A percentile compares a stretch with the other conserved stretches of the same genome.
Evolutionary conservation across 2,888 invertebrate species (phyloP).

Genomic region (Bugula neritina): DNA sequence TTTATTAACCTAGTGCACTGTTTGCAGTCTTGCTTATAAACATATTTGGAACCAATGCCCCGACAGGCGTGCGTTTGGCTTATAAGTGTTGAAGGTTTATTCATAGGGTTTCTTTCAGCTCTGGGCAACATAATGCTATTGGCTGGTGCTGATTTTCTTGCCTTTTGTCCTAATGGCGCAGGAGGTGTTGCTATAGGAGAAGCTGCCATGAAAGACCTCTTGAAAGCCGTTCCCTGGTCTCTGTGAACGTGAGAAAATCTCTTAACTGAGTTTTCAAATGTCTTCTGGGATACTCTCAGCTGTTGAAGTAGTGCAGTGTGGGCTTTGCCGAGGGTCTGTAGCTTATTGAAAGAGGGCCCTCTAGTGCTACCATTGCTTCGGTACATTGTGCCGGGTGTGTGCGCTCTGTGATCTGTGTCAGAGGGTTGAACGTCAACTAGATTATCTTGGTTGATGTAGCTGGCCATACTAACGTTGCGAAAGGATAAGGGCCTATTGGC

Average conservation of each 20-base stretch:
- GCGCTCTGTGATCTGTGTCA: background rate
- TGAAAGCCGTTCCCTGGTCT: background rate
- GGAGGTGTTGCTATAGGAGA: background rate
- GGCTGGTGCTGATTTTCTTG: background rate
- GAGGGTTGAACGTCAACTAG: background rate
- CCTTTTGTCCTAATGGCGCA: background rate
- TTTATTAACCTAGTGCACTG: background rate
- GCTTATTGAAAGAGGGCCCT: background rate
- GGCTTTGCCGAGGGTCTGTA: background rate
- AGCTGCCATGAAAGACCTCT: background rate
- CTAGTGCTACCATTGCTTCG: background rate
- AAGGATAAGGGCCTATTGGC: background rate
- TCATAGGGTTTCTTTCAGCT: background rate
- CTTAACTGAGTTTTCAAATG: background rate
- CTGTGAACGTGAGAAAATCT: no score
- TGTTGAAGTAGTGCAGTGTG: background rate
- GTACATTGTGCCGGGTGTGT: background rate
- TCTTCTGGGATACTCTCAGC: background rate
- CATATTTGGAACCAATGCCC: background rate
- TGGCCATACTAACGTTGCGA: background rate
- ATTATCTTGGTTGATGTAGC: background rate
- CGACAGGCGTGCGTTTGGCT: background rate
- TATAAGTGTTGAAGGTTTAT: background rate
- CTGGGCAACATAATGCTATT: background rate
- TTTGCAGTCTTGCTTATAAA: constrained; percentile 2